phyloP scores from a whole-genome alignment of 2,888 invertebrate genomes.

The Pteria penguin region DNA sequence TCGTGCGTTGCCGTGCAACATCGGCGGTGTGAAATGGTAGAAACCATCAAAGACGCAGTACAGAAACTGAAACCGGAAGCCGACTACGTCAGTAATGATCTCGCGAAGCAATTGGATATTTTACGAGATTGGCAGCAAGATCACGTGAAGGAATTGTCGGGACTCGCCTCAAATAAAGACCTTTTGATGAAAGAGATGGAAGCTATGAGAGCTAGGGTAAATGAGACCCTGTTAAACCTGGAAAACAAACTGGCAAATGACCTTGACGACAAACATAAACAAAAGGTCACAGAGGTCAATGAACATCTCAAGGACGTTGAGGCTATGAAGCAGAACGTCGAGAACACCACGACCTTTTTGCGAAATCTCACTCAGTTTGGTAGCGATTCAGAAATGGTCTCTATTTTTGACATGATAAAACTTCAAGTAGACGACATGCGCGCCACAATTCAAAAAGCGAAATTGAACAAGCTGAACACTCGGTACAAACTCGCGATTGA shows the following conservation, averaged over 20 bases:
- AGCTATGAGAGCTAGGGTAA: constrained; percentile 51
- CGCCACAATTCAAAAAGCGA: constrained; percentile 54
- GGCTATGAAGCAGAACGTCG: constrained; percentile 57
- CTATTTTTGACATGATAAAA: constrained; percentile 60
- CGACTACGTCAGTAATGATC: constrained; percentile 53
- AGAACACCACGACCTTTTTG: constrained; percentile 56
- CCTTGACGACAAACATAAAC: constrained; percentile 54
- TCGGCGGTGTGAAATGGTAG: constrained; percentile 63
- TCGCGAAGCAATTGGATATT: constrained; percentile 51
- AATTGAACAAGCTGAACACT: constrained; percentile 56
- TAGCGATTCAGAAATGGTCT: constrained; percentile 61
- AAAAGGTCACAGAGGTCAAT: constrained; percentile 51
- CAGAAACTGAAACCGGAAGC: constrained; percentile 60
- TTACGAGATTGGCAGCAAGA: constrained; percentile 58
- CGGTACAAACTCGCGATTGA: constrained; percentile 58
- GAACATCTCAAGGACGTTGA: constrained; percentile 57
- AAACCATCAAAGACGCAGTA: constrained; percentile 58
- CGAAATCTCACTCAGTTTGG: constrained; percentile 58
- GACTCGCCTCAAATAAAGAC: constrained; percentile 53
- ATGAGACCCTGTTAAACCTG: constrained; percentile 52
- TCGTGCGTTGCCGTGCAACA: constrained; percentile 65
- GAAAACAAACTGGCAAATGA: constrained; percentile 53
- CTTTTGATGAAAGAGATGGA: constrained; percentile 56
- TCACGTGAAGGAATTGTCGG: constrained; percentile 54
- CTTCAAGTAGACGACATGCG: constrained; percentile 61